Evolutionary conservation across 2,113 vertebrate genomes (phyloP), one percentile per base, ranked within the genome.

Genomic region (Campylorhamphus procurvoides): DNA sequence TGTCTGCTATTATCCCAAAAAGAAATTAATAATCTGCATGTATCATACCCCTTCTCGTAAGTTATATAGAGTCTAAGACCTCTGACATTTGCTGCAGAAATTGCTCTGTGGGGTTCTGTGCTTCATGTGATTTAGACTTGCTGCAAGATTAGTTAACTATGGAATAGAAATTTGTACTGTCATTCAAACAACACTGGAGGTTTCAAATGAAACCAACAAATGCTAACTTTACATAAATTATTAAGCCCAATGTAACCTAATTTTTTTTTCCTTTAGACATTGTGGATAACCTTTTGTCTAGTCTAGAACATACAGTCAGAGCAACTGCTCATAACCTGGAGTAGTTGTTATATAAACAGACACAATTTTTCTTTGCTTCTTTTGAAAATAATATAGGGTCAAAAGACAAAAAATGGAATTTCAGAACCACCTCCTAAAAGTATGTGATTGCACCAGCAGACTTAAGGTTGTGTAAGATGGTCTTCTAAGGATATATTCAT

Each of bases 61-160:
- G 40, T 85, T 42, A 59, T 71, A 82, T 18, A 44, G 66, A 60
- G 23, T 58, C 62, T 81, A 92, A 89, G 89, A 85, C 50, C 56
- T 87, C 63, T 91, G 87, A 82, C 78, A 90, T 93, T 95, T 91
- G 47, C 71, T 83, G 77, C 59, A 94, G 81, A 95, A 97, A 94
- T 94, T 64, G 40, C 49, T 91, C 76, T 67, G 52, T 92, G 59
- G 75, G 35, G 40, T 92, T 92, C 84, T 92, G 60, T 75, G 47
- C 58, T 94, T 84, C 72, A 86, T 33, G 59, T 90, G 74, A 84
- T 93, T 96, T 93, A 90, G 75, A 66, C 52, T 84, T 84, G 27
- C 71, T 84, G 52, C 75, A 90, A 88, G 68, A 94, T 95, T 90
- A 75, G 90, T 93, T 88, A 95, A 86, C 95, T 90, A 91, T 73